These are phyloP conservation scores for Myopa tessellatipennis DNA, from an alignment of 2,888 invertebrate genomes.

Conservation along the genomic window DNA sequence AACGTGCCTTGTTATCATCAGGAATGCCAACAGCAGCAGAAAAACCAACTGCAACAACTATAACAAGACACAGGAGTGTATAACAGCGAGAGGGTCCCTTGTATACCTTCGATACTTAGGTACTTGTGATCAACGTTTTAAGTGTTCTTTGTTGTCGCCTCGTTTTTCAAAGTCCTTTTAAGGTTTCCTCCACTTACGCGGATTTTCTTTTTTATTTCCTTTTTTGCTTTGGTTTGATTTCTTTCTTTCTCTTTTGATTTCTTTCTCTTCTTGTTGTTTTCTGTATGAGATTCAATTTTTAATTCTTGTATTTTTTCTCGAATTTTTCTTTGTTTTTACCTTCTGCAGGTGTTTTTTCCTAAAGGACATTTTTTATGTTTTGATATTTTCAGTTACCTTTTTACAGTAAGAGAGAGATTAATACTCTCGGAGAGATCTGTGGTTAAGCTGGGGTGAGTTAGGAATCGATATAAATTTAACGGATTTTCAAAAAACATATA, in stretches of 20 bases:
- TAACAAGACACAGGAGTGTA: neutral
- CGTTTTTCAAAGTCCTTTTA: constrained; percentile 31
- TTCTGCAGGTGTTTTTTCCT: too few relatives aligned
- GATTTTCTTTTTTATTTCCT: constrained; percentile 12
- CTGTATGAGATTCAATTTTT: neutral
- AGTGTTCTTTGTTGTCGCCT: constrained; percentile 28
- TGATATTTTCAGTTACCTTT: too few relatives aligned
- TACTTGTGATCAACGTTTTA: constrained; percentile 5
- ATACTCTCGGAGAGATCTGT: too few relatives aligned
- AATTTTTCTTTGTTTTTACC: too few relatives aligned
- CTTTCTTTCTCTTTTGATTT: neutral
- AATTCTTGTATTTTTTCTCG: neutral
- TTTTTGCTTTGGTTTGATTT: neutral
- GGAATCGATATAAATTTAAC: too few relatives aligned
- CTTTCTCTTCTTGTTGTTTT: neutral
- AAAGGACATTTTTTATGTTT: too few relatives aligned
- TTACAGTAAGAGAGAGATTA: too few relatives aligned
- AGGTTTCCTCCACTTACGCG: constrained; percentile 35
- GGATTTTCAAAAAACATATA: too few relatives aligned
- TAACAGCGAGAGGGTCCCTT: neutral
- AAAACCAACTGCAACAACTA: constrained; percentile 17
- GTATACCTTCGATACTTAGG: too few relatives aligned
- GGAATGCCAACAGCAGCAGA: neutral
- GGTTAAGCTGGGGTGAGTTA: too few relatives aligned
- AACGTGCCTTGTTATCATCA: constrained; percentile 36